phyloP scores from a whole-genome alignment of 2,797 vertebrate species.

The Channa striata region DNA sequence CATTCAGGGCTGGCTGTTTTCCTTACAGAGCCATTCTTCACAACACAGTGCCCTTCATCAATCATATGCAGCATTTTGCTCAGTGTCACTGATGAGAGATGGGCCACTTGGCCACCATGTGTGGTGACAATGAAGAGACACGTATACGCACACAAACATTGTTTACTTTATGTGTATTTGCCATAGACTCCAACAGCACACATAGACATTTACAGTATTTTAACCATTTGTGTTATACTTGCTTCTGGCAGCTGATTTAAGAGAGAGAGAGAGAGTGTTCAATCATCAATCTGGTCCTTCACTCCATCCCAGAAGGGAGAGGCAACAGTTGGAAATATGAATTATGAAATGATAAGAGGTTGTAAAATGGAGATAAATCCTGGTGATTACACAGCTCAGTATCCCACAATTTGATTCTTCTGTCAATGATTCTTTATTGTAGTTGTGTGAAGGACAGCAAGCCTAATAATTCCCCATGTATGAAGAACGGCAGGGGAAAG shows the following conservation, averaged over 20 bases:
- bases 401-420: constrained; percentile 71
- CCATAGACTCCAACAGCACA: background rate
- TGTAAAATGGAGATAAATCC: constrained; percentile 82
- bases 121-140: constrained; percentile 4
- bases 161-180: background rate
- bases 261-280: constrained; percentile 27
- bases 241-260: constrained; percentile 46
- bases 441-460: constrained; percentile 67
- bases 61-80: constrained; percentile 61
- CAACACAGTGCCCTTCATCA: constrained; percentile 69
- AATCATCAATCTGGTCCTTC: constrained; percentile 51
- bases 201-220: constrained; percentile 8
- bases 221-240: constrained; percentile 31
- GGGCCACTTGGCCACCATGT: constrained; percentile 11
- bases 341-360: constrained; percentile 78
- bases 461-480: constrained; percentile 68
- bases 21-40: constrained; percentile 67
- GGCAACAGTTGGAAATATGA: constrained; percentile 79
- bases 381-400: constrained; percentile 74
- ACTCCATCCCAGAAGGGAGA: constrained; percentile 56
- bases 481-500: constrained; percentile 50
- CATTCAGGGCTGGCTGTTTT: constrained; percentile 71
- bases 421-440: constrained; percentile 71
- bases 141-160: background rate
- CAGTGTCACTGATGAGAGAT: constrained; percentile 29